A percentile compares a stretch with the other conserved stretches of the same genome.
phyloP scores from a whole-genome alignment of 1,140 invertebrate genomes.

The Drosophila hydei region DNA sequence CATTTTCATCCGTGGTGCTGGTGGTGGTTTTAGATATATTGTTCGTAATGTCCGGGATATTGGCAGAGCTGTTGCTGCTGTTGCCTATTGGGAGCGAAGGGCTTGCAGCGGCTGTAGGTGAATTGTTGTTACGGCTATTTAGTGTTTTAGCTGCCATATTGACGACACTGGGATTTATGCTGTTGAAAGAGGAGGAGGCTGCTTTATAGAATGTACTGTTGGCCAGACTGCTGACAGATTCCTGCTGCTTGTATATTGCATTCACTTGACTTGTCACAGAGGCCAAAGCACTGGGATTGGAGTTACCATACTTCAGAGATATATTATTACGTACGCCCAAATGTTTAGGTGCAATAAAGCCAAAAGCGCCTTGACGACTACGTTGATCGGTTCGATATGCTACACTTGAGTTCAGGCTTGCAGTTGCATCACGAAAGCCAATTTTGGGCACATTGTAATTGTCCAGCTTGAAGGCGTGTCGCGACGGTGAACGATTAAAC shows the following conservation, averaged over 20 bases:
- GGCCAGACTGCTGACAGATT: conserved; percentile 25
- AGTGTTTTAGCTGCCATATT: conserved; percentile 11
- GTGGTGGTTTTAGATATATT: background rate
- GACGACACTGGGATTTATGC: conserved; percentile 21
- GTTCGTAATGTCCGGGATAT: background rate
- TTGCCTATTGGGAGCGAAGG: background rate
- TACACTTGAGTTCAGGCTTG: background rate
- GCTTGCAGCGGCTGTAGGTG: background rate
- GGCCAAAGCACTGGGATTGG: conserved; percentile 51
- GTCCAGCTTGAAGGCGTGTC: conserved; percentile 57
- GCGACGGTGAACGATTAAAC: background rate
- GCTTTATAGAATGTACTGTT: conserved; percentile 36
- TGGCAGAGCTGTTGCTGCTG: background rate
- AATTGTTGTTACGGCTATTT: background rate
- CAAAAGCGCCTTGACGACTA: conserved; percentile 7
- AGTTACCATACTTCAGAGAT: conserved; percentile 19
- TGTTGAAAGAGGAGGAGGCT: conserved; percentile 33
- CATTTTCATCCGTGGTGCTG: background rate
- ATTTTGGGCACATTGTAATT: conserved; percentile 48
- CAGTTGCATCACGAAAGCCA: conserved; percentile 32
- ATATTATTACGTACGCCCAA: conserved; percentile 5
- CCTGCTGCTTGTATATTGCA: conserved; percentile 28
- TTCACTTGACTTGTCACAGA: conserved; percentile 45
- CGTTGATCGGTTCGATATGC: background rate
- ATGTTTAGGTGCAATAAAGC: conserved; percentile 20